phyloP scores from a whole-genome alignment of 2,113 vertebrate genomes.

The Marmota flaviventris region DNA sequence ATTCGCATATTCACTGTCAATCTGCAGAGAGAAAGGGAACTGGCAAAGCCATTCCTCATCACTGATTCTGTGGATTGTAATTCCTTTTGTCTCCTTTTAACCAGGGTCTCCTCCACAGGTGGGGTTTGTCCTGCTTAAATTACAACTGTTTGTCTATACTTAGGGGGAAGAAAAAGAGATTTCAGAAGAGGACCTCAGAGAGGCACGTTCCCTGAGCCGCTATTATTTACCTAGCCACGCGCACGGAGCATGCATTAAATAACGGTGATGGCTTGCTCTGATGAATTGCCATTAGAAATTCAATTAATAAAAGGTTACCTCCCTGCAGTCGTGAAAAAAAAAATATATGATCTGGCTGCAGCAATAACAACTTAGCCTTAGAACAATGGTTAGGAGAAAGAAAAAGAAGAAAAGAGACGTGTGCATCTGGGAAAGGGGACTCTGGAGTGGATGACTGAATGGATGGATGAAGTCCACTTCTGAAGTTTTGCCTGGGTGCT shows the following conservation, averaged over 20 bases:
- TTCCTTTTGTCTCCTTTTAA: slow-evolving; percentile 40
- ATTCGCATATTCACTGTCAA: slow-evolving; percentile 75
- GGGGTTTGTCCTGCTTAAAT: slow-evolving; percentile 40
- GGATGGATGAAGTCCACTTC: neutral
- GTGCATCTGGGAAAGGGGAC: neutral
- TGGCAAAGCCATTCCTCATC: slow-evolving; percentile 56
- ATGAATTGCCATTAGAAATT: slow-evolving; percentile 76
- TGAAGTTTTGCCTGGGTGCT: neutral
- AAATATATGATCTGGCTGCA: slow-evolving; percentile 2
- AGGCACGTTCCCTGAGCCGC: neutral
- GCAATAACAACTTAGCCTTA: slow-evolving; percentile 26
- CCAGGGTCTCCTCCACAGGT: slow-evolving; percentile 51
- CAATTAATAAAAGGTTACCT: slow-evolving; percentile 73
- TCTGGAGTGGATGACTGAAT: neutral
- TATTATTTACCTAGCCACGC: slow-evolving; percentile 67
- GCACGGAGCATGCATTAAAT: slow-evolving; percentile 61
- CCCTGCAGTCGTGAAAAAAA: neutral
- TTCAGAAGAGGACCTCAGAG: slow-evolving; percentile 5
- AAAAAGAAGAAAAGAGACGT: neutral
- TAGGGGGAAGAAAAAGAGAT: neutral
- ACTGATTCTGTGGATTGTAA: slow-evolving; percentile 26
- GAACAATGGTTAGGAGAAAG: neutral
- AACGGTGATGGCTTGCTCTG: slow-evolving; percentile 30
- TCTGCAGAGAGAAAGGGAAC: slow-evolving; percentile 68
- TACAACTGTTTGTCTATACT: slow-evolving; percentile 55